Base-by-base conservation (phyloP, 2,797 vertebrate genomes). In the Labeo calbasu region DNA sequence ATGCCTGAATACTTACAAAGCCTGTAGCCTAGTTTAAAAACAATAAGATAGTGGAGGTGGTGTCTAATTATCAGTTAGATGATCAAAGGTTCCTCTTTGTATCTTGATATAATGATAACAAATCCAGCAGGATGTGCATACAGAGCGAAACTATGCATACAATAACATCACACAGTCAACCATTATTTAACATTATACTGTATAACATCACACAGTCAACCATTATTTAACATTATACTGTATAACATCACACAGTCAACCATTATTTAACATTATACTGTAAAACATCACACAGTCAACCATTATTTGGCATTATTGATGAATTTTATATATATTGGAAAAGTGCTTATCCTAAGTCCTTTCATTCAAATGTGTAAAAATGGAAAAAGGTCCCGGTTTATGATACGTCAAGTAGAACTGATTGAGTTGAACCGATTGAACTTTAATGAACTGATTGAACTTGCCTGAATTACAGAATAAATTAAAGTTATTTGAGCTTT, bases 61-160 rank as follows among this genome's bases (percentile, higher is more conserved):
- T 77, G 36, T 76, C 28, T 15, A 57, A 55, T 76, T 61, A 77
- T 59, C 32, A 59, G 36, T 40, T 46, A 23, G 36, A 28, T 75
- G 25, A 57, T 40, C 19, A 57, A 57, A 79, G 61, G 25, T 51
- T 50, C 23, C 5, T 61, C 1, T 19, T 28, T 48, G 12, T n/a
- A 51, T 23, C 32, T 57, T 70, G 17, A 19, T 57, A 23, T 25
- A 57, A 81, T 25, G n/a, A 71, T 81, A 46, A 43, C 25, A 55
- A 14, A n/a, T 40, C 43, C 53, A 77, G 51, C 21, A 36, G 21
- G 7, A 9, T 32, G 11, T 59, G 53, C 32, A 7, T 59, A 50
- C 46, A 17, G 4, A 72, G 46, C 46, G 10, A 15, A 51, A 19
- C 14, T 51, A 17, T 25, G 25, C 3, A 28, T 50, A 2, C 14